Percentiles rank a stretch among this genome's conserved stretches.
phyloP scores from a whole-genome alignment of 2,113 vertebrate species.

The Equus przewalskii region DNA sequence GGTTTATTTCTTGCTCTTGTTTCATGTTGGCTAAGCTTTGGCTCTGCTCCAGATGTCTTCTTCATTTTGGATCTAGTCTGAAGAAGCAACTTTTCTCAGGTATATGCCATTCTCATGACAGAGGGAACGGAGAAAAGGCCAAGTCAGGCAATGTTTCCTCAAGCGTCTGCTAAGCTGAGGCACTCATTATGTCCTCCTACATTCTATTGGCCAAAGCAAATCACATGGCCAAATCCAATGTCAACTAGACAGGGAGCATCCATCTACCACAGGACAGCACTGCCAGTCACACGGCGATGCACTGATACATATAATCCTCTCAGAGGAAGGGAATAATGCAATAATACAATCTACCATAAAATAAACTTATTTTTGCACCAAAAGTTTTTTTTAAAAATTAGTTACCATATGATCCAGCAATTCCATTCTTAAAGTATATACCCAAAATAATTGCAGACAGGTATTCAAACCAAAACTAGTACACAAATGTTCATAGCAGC shows the following conservation, averaged over 20 bases:
- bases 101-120: background rate
- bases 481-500: background rate
- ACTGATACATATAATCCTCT: fast-evolving
- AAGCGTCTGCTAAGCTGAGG: background rate
- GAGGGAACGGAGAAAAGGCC: background rate
- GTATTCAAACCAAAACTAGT: background rate
- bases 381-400: background rate
- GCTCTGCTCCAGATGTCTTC: background rate
- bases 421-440: background rate
- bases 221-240: background rate
- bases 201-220: background rate
- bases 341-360: background rate
- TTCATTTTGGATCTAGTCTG: background rate
- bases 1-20: background rate
- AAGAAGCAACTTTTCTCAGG: background rate
- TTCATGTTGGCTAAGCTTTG: background rate
- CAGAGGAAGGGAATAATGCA: background rate
- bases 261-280: background rate
- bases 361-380: background rate
- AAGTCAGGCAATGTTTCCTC: background rate
- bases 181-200: background rate
- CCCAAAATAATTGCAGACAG: background rate
- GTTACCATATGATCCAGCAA: background rate
- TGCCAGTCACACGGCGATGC: background rate
- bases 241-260: fast-evolving